phyloP scores from a whole-genome alignment of 2,113 vertebrate species.

The Ceratotherium simum region DNA sequence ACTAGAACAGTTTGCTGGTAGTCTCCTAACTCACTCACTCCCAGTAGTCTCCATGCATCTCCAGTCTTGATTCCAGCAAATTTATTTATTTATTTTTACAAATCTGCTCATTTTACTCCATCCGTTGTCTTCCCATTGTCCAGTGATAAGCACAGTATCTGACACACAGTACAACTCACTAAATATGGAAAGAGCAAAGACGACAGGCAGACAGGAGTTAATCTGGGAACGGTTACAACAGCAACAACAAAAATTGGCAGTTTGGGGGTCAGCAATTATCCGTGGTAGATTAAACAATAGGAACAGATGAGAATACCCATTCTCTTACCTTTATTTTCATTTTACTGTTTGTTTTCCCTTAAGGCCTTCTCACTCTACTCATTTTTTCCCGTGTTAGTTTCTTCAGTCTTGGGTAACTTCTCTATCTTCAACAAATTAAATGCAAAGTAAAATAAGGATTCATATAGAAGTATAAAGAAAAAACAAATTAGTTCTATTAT shows the following conservation, averaged over 20 bases:
- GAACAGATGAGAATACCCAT: rapidly evolving
- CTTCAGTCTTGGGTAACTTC: neutral
- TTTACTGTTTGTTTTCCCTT: neutral
- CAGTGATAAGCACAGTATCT: neutral
- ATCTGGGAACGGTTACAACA: neutral
- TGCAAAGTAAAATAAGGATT: neutral
- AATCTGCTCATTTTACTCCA: neutral
- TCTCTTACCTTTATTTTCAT: neutral
- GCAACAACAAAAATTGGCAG: too few species aligned
- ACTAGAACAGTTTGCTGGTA: neutral
- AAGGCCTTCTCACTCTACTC: neutral
- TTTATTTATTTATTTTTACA: neutral
- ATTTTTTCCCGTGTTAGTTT: neutral
- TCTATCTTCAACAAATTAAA: neutral
- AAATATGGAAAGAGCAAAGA: too few species aligned
- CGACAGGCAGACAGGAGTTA: neutral
- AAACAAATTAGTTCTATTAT: neutral
- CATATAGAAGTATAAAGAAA: neutral
- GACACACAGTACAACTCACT: neutral
- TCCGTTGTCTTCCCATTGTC: neutral
- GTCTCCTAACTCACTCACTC: neutral
- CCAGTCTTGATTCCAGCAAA: neutral
- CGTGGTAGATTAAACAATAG: too few species aligned
- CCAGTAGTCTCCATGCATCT: too few species aligned
- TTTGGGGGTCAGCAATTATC: neutral